These are phyloP conservation scores for Clusia tigrina DNA, from an alignment of 2,888 invertebrate species.

Conservation along the genomic window DNA sequence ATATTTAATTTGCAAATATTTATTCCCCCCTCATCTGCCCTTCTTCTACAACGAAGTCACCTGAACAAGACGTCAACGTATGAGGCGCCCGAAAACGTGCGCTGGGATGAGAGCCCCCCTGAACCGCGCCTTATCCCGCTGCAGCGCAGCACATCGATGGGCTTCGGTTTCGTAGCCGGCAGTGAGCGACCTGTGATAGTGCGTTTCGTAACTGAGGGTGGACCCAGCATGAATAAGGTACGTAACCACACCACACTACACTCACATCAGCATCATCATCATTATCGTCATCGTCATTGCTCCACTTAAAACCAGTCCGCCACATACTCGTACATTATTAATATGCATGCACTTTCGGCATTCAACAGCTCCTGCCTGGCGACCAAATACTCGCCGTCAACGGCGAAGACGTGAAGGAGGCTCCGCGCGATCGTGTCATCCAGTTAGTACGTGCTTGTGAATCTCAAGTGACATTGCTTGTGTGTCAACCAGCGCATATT, in stretches of 20 bases:
- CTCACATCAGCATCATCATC: not conserved
- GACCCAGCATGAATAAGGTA: conserved; percentile 88
- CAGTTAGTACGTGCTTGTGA: conserved; percentile 84
- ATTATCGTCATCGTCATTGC: not conserved
- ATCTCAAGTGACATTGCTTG: conserved; percentile 77
- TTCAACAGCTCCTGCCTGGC: conserved; percentile 78
- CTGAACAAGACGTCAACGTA: conserved; percentile 91
- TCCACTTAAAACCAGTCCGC: not conserved
- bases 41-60: conserved; percentile 69
- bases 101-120: conserved; percentile 75
- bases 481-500: conserved; percentile 82
- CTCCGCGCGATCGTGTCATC: conserved; percentile 89
- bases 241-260: conserved; percentile 27
- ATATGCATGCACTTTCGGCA: not conserved
- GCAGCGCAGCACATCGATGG: conserved; percentile 78
- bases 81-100: conserved; percentile 77
- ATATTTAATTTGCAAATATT: not conserved
- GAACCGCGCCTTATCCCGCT: conserved; percentile 80
- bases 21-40: not conserved
- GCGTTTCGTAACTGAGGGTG: conserved; percentile 87
- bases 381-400: conserved; percentile 92
- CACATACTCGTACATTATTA: not conserved
- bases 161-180: conserved; percentile 96
- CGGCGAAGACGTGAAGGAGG: conserved; percentile 86
- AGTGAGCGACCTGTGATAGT: conserved; percentile 93